These are phyloP conservation scores for Antheraea assamensis DNA, from an alignment of 2,888 invertebrate genomes.

Conservation along the genomic window DNA sequence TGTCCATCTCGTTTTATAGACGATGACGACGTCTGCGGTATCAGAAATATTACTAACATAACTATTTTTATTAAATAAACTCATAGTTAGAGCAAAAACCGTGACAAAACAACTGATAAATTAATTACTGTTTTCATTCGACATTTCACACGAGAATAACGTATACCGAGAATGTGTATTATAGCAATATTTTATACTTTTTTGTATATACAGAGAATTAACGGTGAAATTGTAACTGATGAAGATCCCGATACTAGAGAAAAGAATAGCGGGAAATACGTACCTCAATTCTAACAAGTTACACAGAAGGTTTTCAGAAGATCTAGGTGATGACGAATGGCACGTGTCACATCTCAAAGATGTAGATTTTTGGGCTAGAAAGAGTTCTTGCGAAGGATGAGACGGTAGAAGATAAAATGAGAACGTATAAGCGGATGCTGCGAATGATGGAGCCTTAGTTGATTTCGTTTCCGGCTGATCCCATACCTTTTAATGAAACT, in stretches of 20 bases:
- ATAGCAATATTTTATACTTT: neutral
- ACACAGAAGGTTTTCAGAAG: conserved; percentile 45
- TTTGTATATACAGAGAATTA: neutral
- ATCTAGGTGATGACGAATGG: conserved; percentile 52
- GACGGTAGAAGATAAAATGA: conserved; percentile 46
- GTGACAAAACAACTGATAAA: conserved; percentile 32
- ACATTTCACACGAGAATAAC: conserved; percentile 27
- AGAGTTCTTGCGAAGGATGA: conserved; percentile 43
- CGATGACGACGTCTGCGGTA: neutral
- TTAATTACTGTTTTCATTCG: conserved; percentile 32
- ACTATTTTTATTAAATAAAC: neutral
- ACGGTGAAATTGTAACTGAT: neutral
- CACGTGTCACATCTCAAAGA: conserved; percentile 54
- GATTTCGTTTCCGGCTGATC: conserved; percentile 54
- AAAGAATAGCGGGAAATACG: conserved; percentile 25
- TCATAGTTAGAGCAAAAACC: conserved; percentile 22
- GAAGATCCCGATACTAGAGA: conserved; percentile 26
- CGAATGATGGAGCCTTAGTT: conserved; percentile 51
- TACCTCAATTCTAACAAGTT: conserved; percentile 22
- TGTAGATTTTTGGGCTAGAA: conserved; percentile 33
- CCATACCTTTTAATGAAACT: conserved; percentile 41
- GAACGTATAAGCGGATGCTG: conserved; percentile 48
- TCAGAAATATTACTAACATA: neutral
- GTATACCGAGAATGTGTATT: conserved; percentile 14
- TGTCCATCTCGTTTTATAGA: no score